A percentile compares a stretch with the other conserved stretches of the same genome.
These are phyloP conservation scores for Corythornis leucogaster DNA, from an alignment of 2,797 vertebrate genomes.

Conservation along the genomic window DNA sequence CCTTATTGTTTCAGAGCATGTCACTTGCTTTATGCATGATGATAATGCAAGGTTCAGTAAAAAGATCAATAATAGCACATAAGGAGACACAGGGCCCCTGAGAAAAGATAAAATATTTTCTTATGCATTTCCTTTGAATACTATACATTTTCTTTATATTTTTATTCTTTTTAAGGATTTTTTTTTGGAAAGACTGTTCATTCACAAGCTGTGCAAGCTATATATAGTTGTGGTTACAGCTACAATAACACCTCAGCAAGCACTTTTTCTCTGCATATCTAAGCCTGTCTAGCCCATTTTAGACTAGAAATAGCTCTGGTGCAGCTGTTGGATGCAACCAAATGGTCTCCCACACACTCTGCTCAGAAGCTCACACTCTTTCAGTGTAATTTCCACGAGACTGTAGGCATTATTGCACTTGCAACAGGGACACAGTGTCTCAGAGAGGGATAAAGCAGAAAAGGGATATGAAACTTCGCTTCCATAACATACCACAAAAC, in stretches of 20 bases:
- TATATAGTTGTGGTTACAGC: background rate
- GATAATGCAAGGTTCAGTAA: background rate
- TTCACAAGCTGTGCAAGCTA: background rate
- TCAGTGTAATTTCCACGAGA: background rate
- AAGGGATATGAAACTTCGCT: background rate
- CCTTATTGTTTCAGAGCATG: background rate
- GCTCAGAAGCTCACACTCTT: constrained; percentile 22
- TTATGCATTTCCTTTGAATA: background rate
- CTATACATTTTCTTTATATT: background rate
- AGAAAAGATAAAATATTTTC: background rate
- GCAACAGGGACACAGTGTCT: background rate
- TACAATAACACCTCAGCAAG: background rate
- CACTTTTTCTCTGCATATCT: constrained; percentile 7
- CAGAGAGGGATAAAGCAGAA: background rate
- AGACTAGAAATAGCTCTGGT: constrained; percentile 39
- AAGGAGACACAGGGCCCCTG: background rate
- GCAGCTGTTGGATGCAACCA: constrained; percentile 32
- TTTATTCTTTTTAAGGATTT: background rate
- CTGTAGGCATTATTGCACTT: background rate
- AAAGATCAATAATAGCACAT: background rate
- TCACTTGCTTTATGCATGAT: background rate
- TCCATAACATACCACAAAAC: background rate
- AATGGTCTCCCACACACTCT: background rate
- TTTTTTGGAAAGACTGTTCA: background rate
- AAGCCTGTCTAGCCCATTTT: constrained; percentile 18